Percentiles rank a stretch among this genome's conserved stretches.
These are phyloP conservation scores for Rutilus rutilus DNA, from an alignment of 2,113 vertebrate species.

Conservation along the genomic window DNA sequence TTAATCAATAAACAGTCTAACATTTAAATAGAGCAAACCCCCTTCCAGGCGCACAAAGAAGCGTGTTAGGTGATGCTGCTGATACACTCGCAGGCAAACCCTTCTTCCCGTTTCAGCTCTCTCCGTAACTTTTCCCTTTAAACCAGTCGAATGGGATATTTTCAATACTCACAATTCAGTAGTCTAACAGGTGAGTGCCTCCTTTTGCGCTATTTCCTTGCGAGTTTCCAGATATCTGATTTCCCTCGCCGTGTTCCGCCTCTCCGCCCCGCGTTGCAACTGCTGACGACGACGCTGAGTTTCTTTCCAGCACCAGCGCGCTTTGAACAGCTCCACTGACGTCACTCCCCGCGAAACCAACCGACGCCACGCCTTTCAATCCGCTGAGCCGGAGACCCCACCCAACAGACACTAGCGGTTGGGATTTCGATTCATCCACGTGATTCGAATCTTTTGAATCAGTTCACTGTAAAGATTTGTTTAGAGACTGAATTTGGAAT, in stretches of 20 bases:
- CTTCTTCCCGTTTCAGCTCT: conserved; percentile 8
- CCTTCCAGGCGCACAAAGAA: conserved; percentile 38
- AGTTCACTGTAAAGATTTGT: neutral
- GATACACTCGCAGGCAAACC: conserved; percentile 6
- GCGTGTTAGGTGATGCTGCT: conserved; percentile 15
- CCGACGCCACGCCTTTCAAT: conserved; percentile 69
- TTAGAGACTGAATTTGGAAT: neutral
- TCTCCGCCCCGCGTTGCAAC: conserved; percentile 47
- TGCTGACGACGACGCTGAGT: conserved; percentile 53
- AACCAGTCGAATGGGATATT: neutral
- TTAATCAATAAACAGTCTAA: neutral
- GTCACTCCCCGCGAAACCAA: conserved; percentile 63
- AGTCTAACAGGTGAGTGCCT: conserved; percentile 5
- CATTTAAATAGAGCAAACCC: conserved; percentile 2
- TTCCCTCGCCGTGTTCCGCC: conserved; percentile 40
- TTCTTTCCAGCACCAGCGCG: conserved; percentile 76
- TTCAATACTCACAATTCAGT: conserved; percentile 26
- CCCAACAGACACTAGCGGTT: conserved; percentile 19
- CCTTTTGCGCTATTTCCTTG: conserved; percentile 7
- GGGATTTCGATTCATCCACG: neutral
- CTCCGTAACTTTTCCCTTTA: conserved; percentile 6
- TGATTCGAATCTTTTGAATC: conserved; percentile 11
- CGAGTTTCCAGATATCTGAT: neutral
- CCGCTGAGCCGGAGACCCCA: conserved; percentile 33
- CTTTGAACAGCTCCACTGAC: conserved; percentile 79